Conservation (phyloP, 2,797 vertebrate species). For the Glyptemys insculpta region DNA sequence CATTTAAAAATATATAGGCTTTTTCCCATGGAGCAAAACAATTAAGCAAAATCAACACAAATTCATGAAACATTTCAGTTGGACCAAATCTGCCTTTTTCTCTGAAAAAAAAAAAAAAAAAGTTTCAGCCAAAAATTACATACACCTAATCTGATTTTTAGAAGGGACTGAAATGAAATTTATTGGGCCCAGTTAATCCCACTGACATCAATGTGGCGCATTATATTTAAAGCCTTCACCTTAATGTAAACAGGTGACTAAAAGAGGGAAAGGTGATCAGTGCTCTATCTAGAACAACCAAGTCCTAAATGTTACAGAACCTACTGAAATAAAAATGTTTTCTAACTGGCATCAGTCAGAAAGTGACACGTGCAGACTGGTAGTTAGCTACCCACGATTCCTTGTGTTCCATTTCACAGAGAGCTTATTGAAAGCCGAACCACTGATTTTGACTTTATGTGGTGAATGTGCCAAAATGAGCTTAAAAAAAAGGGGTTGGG, state of each 20-base stretch:
- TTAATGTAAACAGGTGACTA: not conserved
- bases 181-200: not conserved
- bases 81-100: not conserved
- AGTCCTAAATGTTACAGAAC: not conserved
- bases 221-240: not conserved
- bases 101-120: too few species aligned
- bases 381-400: not conserved
- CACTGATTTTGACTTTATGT: constrained; percentile 12
- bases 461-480: not conserved
- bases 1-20: not conserved
- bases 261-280: not conserved
- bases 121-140: not conserved
- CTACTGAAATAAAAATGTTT: not conserved
- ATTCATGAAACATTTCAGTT: not conserved
- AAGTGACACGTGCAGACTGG: not conserved
- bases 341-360: constrained; percentile 22
- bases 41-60: not conserved
- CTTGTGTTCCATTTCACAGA: not conserved
- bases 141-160: not conserved
- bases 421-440: constrained; percentile 10
- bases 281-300: accelerated
- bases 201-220: not conserved
- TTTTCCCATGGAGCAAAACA: not conserved
- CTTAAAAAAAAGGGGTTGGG: not conserved
- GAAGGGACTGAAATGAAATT: not conserved